These are phyloP conservation scores for Dioctria rufipes DNA, from an alignment of 2,888 invertebrate genomes.

Conservation along the genomic window DNA sequence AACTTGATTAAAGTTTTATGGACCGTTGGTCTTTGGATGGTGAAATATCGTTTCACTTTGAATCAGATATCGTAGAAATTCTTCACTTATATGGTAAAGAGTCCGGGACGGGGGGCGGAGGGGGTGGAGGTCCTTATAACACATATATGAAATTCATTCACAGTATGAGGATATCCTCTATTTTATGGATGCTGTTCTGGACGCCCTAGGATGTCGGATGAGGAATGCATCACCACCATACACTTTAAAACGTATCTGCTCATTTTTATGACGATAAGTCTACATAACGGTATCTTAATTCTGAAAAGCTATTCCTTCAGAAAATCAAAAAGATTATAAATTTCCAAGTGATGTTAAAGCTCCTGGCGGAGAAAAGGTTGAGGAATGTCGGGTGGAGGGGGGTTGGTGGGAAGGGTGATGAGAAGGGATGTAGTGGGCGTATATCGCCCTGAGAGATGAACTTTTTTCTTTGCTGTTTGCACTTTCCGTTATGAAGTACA, in stretches of 20 bases:
- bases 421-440: background rate
- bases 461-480: background rate
- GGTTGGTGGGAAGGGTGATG: too few species aligned
- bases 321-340: slow-evolving; percentile 23
- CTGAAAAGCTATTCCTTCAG: slow-evolving; percentile 25
- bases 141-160: background rate
- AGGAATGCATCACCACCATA: slow-evolving; percentile 11
- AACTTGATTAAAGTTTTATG: slow-evolving; percentile 45
- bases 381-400: too few species aligned
- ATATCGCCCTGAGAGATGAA: background rate
- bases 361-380: background rate
- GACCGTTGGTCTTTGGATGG: slow-evolving; percentile 24
- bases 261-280: slow-evolving; percentile 35
- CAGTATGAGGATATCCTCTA: background rate
- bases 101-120: background rate
- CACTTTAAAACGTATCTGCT: slow-evolving; percentile 41
- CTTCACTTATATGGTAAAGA: background rate
- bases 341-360: background rate
- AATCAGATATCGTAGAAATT: slow-evolving; percentile 6
- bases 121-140: slow-evolving; percentile 6
- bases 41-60: slow-evolving; percentile 12
- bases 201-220: background rate
- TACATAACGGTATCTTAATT: slow-evolving; percentile 41
- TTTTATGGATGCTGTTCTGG: slow-evolving; percentile 6
- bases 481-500: background rate